Conservation (phyloP, 1,140 invertebrate genomes). For the Tyrophagus putrescentiae region DNA sequence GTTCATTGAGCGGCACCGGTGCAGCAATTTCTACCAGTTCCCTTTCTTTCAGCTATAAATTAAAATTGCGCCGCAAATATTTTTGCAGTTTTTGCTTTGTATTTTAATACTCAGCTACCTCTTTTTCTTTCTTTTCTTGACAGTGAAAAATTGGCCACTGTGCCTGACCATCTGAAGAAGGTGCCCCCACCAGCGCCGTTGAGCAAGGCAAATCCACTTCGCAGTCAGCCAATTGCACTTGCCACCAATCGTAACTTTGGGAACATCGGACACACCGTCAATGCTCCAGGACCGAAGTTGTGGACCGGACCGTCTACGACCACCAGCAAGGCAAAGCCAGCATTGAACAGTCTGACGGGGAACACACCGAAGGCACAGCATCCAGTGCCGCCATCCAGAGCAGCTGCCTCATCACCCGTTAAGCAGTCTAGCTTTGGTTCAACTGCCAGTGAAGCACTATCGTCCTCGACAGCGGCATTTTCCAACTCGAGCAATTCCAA, state of each 20-base stretch:
- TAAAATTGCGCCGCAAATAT: too few relatives aligned
- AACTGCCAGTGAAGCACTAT: too few relatives aligned
- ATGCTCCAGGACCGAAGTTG: not conserved
- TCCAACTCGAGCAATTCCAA: not conserved
- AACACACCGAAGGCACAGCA: not conserved
- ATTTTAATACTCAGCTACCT: too few relatives aligned
- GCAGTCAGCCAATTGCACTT: not conserved
- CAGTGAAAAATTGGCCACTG: too few relatives aligned
- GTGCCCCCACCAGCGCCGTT: too few relatives aligned
- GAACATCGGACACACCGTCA: not conserved
- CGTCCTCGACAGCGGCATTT: not conserved
- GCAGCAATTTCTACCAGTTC: too few relatives aligned
- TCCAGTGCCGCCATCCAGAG: not conserved
- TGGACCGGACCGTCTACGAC: not conserved
- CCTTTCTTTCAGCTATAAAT: too few relatives aligned
- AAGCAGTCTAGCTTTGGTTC: not conserved
- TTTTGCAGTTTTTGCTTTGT: too few relatives aligned
- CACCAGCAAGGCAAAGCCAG: not conserved
- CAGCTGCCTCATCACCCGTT: not conserved
- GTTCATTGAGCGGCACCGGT: too few relatives aligned
- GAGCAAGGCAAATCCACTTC: too few relatives aligned
- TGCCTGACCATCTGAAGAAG: too few relatives aligned
- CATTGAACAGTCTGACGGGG: not conserved
- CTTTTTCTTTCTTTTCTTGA: too few relatives aligned
- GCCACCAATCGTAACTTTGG: conserved; percentile 3